A percentile compares a stretch with the other conserved stretches of the same genome.
phyloP scores from a whole-genome alignment of 2,113 vertebrate genomes.

The Vidua macroura region DNA sequence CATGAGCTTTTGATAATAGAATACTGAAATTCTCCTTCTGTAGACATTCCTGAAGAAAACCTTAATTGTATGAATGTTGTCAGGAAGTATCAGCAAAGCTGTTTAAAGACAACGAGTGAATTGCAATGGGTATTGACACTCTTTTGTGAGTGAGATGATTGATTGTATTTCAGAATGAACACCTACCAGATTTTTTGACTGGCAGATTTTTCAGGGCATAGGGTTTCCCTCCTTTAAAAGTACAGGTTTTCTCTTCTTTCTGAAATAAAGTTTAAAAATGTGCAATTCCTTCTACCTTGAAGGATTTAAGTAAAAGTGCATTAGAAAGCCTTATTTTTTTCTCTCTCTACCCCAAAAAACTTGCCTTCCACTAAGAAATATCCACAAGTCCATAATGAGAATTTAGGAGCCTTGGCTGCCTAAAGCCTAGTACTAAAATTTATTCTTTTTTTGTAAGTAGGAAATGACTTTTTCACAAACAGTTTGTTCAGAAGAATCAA shows the following conservation, averaged over 20 bases:
- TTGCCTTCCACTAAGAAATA: not conserved
- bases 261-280: not conserved
- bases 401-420: not conserved
- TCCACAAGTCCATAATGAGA: not conserved
- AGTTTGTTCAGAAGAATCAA: not conserved
- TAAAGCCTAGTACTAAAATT: not conserved
- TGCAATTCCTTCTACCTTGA: not conserved
- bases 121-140: not conserved
- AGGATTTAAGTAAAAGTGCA: not conserved
- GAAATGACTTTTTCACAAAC: not conserved
- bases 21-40: not conserved
- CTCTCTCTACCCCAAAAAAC: accelerated
- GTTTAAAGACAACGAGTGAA: not conserved
- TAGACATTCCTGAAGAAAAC: not conserved
- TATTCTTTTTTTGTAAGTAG: not conserved
- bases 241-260: not conserved
- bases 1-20: not conserved
- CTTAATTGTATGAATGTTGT: not conserved
- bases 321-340: not conserved
- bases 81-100: not conserved
- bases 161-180: not conserved
- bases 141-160: not conserved
- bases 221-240: not conserved
- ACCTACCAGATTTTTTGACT: not conserved
- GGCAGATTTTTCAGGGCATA: not conserved